Evolutionary conservation across 2,888 invertebrate genomes (phyloP).

Genomic region (Thereva unica): DNA sequence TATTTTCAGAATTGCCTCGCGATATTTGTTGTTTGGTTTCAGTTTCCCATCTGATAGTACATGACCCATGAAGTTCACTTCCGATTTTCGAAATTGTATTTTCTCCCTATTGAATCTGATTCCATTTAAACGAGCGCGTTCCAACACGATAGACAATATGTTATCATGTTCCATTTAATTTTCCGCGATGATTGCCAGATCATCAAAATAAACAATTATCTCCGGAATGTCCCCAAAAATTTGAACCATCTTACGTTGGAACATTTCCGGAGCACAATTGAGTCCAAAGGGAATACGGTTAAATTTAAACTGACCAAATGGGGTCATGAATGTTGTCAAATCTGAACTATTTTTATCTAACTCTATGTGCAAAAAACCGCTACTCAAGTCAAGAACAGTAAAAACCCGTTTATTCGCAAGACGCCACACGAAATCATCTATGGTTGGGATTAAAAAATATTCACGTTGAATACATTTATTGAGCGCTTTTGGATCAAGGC

Average conservation of each 20-base stretch:
- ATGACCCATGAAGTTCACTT: constrained; percentile 47
- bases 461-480: constrained; percentile 45
- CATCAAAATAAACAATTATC: constrained; percentile 51
- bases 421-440: constrained; percentile 43
- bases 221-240: constrained; percentile 51
- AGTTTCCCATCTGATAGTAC: constrained; percentile 35
- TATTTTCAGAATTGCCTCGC: constrained; percentile 42
- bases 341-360: constrained; percentile 42
- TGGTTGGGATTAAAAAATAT: constrained; percentile 46
- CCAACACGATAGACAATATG: constrained; percentile 44
- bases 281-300: constrained; percentile 50
- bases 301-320: constrained; percentile 45
- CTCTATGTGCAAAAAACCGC: constrained; percentile 42
- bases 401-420: constrained; percentile 41
- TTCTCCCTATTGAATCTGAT: constrained; percentile 48
- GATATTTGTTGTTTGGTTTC: too few species aligned
- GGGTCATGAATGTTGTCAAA: constrained; percentile 44
- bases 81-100: constrained; percentile 44
- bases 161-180: constrained; percentile 42
- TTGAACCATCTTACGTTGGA: constrained; percentile 48
- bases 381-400: constrained; percentile 36
- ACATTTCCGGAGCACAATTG: constrained; percentile 50
- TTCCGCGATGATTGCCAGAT: constrained; percentile 46
- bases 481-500: too few species aligned
- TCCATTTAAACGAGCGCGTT: constrained; percentile 43